Conservation (phyloP, 2,888 invertebrate genomes). For the Drosophila aldrichi region DNA sequence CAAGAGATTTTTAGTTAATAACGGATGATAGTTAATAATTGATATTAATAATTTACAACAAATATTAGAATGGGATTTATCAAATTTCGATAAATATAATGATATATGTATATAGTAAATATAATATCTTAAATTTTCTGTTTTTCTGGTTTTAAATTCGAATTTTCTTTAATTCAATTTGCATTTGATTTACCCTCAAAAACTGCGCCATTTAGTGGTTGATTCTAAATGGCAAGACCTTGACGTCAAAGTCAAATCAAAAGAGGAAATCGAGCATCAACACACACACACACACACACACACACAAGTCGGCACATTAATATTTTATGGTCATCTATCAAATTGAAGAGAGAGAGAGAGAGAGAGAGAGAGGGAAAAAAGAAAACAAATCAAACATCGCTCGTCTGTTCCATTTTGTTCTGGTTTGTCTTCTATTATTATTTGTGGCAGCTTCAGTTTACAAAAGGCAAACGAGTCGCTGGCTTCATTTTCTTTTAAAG, state of each 20-base stretch:
- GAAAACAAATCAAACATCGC: constrained; percentile 44
- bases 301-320: constrained; percentile 47
- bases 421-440: constrained; percentile 35
- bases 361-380: background rate
- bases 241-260: constrained; percentile 56
- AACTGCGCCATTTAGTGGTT: constrained; percentile 25
- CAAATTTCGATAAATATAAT: too few relatives aligned
- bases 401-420: constrained; percentile 20
- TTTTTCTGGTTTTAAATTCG: background rate
- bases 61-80: too few relatives aligned
- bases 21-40: too few relatives aligned
- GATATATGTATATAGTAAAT: too few relatives aligned
- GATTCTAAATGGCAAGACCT: constrained; percentile 41
- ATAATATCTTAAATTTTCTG: too few relatives aligned
- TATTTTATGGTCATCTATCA: constrained; percentile 77
- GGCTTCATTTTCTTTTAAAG: constrained; percentile 18
- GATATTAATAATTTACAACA: too few relatives aligned
- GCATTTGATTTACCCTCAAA: background rate
- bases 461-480: constrained; percentile 9
- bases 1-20: too few relatives aligned
- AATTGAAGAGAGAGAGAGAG: constrained; percentile 32
- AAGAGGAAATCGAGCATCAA: constrained; percentile 24
- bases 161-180: background rate
- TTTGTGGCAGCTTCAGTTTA: constrained; percentile 41
- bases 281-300: background rate